phyloP scores from a whole-genome alignment of 2,888 invertebrate genomes.

The Cataglyphis altisquamis region DNA sequence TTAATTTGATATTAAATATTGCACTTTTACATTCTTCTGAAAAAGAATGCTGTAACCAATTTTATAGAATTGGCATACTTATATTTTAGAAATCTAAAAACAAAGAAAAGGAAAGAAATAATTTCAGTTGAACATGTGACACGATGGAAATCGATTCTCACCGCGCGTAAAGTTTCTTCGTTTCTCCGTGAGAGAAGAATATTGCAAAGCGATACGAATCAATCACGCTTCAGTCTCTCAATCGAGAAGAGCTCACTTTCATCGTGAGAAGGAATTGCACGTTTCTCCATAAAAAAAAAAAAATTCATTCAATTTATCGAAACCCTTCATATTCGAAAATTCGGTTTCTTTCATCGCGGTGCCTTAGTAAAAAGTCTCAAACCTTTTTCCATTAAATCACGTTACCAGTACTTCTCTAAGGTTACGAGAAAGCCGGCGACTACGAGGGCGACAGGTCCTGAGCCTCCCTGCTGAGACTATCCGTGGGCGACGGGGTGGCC shows the following conservation, averaged over 20 bases:
- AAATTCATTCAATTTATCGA: neutral
- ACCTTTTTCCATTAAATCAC: neutral
- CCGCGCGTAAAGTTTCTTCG: constrained; percentile 12
- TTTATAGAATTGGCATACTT: neutral
- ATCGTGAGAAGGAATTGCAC: constrained; percentile 14
- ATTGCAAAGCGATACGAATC: constrained; percentile 10
- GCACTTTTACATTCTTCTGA: constrained; percentile 18
- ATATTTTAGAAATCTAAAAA: neutral
- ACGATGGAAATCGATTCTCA: constrained; percentile 21
- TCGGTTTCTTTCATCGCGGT: neutral
- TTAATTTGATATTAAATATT: constrained; percentile 4
- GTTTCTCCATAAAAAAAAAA: constrained; percentile 25
- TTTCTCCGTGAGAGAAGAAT: neutral
- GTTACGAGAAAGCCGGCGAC: constrained; percentile 69
- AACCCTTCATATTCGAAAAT: neutral
- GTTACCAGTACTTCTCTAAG: neutral
- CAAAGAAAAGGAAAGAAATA: neutral
- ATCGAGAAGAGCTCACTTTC: constrained; percentile 14
- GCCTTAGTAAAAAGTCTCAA: constrained; percentile 25
- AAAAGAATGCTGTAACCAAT: neutral
- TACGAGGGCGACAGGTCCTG: constrained; percentile 85
- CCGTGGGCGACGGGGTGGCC: constrained; percentile 84
- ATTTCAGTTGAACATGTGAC: constrained; percentile 10
- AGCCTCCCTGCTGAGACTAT: constrained; percentile 84
- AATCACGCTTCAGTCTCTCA: constrained; percentile 13